Evolutionary conservation across 30 jellyfish, hydroid and myxozoan species (phyloP), one percentile per base, ranked within the genome.

Genomic region (Cassiopea andromeda): DNA sequence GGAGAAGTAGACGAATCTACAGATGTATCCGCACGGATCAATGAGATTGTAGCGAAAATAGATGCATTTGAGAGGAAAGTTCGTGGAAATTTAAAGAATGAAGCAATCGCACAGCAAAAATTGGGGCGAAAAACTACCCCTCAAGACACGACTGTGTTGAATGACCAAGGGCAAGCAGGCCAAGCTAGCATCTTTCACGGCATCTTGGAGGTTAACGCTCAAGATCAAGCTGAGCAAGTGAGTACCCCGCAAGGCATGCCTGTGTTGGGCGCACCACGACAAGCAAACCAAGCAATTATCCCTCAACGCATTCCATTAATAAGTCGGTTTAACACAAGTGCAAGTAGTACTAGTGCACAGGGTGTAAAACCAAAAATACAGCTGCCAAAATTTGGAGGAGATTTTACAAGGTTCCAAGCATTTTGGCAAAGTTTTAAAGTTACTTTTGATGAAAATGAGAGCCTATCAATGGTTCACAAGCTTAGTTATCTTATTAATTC

Each of bases 341-440:
- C 64, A 54, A 54, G 64, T 0, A 54, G 64, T 54, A 54, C 7
- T 54, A 54, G 64, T 54, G 64, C 64, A 54, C 77, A 68, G 47
- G 90, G 84, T 19, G 70, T 81, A n/a, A 81, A 61, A 47, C 90
- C 90, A 27, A 81, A 81, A 46, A 12, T 61, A 18, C 18, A 46
- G 45, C 43, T 81, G 83, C 90, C 85, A 58, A 81, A 61, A 81
- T 81, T 81, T 46, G 59, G 66, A 14, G 83, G 90, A 46, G 77
- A 82, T 13, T 17, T 92, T 7, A 76, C 82, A 46, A 75, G 72
- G 74, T 90, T 66, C 76, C 76, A 50, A 54, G 46, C 87, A 44
- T 84, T 90, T 60, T 48, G 82, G 77, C 97, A 90, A 44, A 74
- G 87, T 45, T 90, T 90, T 48, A 75, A 84, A 57, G 70, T 90